phyloP scores from a whole-genome alignment of 1,140 invertebrate genomes.

The Neodiprion virginianus region DNA sequence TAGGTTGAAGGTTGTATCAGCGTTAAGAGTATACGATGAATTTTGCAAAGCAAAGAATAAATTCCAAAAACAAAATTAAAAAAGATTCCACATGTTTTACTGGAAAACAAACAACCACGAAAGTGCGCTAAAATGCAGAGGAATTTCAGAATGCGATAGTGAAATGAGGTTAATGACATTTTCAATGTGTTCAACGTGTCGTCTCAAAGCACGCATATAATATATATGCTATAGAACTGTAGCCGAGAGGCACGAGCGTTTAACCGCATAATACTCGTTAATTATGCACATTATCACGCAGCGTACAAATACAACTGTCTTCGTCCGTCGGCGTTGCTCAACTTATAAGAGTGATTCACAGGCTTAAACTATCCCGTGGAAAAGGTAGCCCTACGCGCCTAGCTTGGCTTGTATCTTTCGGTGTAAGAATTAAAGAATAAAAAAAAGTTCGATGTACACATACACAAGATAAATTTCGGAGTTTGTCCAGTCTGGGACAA shows the following conservation, averaged over 20 bases:
- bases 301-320: constrained; percentile 5
- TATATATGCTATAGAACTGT: neutral
- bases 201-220: no score
- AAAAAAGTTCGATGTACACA: neutral
- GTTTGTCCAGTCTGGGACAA: neutral
- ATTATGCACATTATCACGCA: constrained; percentile 7
- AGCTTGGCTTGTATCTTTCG: neutral
- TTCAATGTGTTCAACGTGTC: neutral
- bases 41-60: neutral
- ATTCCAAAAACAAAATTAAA: neutral
- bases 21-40: no score
- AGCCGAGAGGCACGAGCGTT: neutral
- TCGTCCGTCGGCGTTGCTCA: neutral
- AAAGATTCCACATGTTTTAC: neutral
- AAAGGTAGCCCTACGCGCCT: no score
- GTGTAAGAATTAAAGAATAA: neutral
- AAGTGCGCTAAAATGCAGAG: neutral
- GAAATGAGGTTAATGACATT: neutral
- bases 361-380: neutral
- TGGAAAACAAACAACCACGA: no score
- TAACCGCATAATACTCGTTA: neutral
- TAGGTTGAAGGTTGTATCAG: no score
- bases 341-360: neutral
- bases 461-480: neutral
- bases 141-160: neutral